Conservation (phyloP, 2,113 vertebrate species). For the Pseudorasbora parva region DNA sequence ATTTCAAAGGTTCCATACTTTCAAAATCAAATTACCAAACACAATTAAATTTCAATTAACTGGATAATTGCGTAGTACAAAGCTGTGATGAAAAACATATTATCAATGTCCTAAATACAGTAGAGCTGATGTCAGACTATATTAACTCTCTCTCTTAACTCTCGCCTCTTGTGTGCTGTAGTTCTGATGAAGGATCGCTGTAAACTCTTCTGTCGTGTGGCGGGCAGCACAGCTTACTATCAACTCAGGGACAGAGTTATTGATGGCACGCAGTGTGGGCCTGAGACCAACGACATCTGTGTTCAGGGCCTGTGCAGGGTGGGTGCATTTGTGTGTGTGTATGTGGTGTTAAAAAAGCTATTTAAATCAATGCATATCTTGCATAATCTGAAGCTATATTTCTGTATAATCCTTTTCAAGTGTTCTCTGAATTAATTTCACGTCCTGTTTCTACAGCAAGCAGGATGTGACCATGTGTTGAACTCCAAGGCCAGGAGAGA, state of each 20-base stretch:
- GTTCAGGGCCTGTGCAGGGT: slow-evolving; percentile 98
- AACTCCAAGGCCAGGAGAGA: slow-evolving; percentile 98
- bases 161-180: slow-evolving; percentile 67
- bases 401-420: not conserved
- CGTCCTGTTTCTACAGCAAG: slow-evolving; percentile 82
- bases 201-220: slow-evolving; percentile 96
- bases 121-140: not conserved
- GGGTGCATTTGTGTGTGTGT: slow-evolving; percentile 49
- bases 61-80: not conserved
- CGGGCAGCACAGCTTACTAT: slow-evolving; percentile 93
- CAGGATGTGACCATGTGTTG: slow-evolving; percentile 96
- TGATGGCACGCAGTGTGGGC: slow-evolving; percentile 95
- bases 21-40: slow-evolving; percentile 10
- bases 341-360: not conserved
- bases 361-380: not conserved
- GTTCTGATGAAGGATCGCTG: slow-evolving; percentile 98
- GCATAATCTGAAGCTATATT: not conserved
- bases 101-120: slow-evolving; percentile 3
- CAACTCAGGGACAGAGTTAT: slow-evolving; percentile 96
- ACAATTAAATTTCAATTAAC: slow-evolving; percentile 21
- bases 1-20: not conserved
- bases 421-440: slow-evolving; percentile 2
- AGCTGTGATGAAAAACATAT: slow-evolving; percentile 15
- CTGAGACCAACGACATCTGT: slow-evolving; percentile 96
- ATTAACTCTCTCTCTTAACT: not conserved